Conservation (phyloP, 2,888 invertebrate species). For the Stramonita haemastoma region DNA sequence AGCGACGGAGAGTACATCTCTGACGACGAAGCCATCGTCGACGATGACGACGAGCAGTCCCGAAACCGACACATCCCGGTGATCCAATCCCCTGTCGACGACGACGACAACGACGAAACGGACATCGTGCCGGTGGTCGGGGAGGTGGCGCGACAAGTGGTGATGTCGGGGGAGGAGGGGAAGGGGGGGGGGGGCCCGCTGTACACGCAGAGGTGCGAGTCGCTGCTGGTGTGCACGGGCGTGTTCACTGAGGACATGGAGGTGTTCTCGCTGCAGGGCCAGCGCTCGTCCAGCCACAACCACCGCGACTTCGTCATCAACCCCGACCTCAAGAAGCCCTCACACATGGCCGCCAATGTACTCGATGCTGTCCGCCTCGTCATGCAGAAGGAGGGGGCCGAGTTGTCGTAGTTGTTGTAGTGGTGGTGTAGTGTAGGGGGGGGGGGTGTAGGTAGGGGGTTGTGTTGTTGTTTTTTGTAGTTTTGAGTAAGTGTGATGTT, state of each 20-base stretch:
- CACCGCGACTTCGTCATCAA: conserved; percentile 81
- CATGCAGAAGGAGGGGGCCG: conserved; percentile 76
- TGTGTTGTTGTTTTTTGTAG: no score
- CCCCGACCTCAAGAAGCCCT: conserved; percentile 79
- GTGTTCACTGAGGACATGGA: conserved; percentile 79
- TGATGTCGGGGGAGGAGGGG: conserved; percentile 5
- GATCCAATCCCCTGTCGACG: conserved; percentile 51
- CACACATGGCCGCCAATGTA: conserved; percentile 80
- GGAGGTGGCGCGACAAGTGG: conserved; percentile 25
- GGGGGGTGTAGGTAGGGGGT: no score
- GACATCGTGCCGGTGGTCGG: neutral
- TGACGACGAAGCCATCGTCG: conserved; percentile 48
- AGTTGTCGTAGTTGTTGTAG: neutral
- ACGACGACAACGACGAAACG: conserved; percentile 52
- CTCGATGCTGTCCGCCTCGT: conserved; percentile 81
- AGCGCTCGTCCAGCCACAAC: conserved; percentile 79
- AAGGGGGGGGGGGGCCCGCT: neutral
- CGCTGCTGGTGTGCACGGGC: conserved; percentile 81
- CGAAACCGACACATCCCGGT: conserved; percentile 32
- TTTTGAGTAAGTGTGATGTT: no score
- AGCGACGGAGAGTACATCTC: conserved; percentile 53
- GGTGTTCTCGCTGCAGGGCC: conserved; percentile 76
- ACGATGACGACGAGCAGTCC: conserved; percentile 41
- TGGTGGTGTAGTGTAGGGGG: no score
- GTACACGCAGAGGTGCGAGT: conserved; percentile 71